Percentiles rank a stretch among this genome's conserved stretches.
These are phyloP conservation scores for Sandelia bainsii DNA, from an alignment of 2,797 vertebrate genomes.

Conservation along the genomic window DNA sequence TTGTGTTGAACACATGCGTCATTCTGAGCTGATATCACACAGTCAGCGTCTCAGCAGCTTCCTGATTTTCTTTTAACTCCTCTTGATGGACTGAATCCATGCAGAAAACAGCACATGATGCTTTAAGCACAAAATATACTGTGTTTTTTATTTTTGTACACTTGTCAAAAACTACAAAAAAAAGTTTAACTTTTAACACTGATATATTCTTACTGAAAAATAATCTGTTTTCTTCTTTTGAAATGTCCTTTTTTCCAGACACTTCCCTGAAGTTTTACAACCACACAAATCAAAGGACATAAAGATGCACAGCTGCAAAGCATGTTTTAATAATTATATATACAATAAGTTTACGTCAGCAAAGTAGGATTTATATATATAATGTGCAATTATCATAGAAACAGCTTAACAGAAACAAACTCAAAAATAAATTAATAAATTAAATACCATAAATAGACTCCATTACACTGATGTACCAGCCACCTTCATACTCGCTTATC, in stretches of 20 bases:
- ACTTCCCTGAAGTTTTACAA: conserved; percentile 1
- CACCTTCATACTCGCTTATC: conserved; percentile 49
- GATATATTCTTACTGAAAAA: not conserved
- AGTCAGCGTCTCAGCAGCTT: conserved; percentile 85
- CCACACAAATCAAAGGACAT: conserved; percentile 12
- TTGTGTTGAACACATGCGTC: conserved; percentile 82
- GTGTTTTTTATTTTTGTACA: not conserved
- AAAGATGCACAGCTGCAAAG: conserved; percentile 18
- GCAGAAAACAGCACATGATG: conserved; percentile 33
- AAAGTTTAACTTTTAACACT: not conserved
- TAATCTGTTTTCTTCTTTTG: not conserved
- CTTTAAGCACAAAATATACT: not conserved
- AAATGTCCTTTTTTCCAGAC: not conserved
- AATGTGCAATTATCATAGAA: no score
- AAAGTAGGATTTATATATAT: conserved; percentile 44
- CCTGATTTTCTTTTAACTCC: conserved; percentile 81
- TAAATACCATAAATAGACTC: conserved; percentile 83
- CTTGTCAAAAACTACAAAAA: not conserved
- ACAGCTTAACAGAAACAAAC: conserved; percentile 34
- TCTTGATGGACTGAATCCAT: conserved; percentile 56
- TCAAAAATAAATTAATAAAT: conserved; percentile 78
- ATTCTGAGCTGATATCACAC: conserved; percentile 82
- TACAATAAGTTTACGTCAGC: conserved; percentile 40
- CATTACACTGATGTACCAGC: conserved; percentile 57
- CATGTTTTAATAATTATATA: conserved; percentile 43